These are phyloP conservation scores for Aspidoscelis tigris DNA, from an alignment of 2,113 vertebrate species.

Conservation along the genomic window DNA sequence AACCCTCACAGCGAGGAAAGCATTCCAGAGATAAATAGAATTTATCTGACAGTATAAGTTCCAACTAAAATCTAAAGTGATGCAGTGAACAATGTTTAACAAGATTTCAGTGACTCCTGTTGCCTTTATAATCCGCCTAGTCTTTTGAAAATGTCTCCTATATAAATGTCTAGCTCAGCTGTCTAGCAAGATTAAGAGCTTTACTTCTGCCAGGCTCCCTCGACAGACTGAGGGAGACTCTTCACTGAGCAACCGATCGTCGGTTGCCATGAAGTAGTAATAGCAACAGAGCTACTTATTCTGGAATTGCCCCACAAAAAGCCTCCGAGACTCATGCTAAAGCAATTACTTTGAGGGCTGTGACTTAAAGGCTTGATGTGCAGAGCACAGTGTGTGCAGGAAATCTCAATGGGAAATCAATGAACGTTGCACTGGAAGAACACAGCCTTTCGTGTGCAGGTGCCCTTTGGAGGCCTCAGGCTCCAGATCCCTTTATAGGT, in stretches of 20 bases:
- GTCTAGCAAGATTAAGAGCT: conserved; percentile 73
- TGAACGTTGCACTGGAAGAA: not conserved
- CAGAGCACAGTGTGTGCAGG: not conserved
- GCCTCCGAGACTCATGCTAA: not conserved
- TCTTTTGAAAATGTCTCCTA: conserved; percentile 73
- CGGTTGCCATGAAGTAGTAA: conserved; percentile 52
- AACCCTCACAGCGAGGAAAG: conserved; percentile 61
- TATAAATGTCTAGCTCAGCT: conserved; percentile 71
- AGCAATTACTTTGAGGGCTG: conserved; percentile 16
- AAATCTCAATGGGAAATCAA: not conserved
- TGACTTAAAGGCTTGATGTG: not conserved
- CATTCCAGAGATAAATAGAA: conserved; percentile 72
- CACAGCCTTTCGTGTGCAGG: no score
- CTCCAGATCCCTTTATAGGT: no score
- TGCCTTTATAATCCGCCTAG: conserved; percentile 72
- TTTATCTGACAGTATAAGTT: conserved; percentile 74
- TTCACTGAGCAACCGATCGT: conserved; percentile 52
- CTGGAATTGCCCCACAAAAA: conserved; percentile 4
- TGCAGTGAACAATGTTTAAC: conserved; percentile 71
- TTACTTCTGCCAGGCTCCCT: conserved; percentile 54
- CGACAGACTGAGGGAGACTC: conserved; percentile 24
- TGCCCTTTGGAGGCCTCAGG: no score
- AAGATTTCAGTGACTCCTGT: conserved; percentile 73
- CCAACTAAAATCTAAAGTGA: conserved; percentile 72
- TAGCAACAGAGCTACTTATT: conserved; percentile 35